These are phyloP conservation scores for Chrysolina americana DNA, from an alignment of 2,888 invertebrate genomes.

Conservation along the genomic window DNA sequence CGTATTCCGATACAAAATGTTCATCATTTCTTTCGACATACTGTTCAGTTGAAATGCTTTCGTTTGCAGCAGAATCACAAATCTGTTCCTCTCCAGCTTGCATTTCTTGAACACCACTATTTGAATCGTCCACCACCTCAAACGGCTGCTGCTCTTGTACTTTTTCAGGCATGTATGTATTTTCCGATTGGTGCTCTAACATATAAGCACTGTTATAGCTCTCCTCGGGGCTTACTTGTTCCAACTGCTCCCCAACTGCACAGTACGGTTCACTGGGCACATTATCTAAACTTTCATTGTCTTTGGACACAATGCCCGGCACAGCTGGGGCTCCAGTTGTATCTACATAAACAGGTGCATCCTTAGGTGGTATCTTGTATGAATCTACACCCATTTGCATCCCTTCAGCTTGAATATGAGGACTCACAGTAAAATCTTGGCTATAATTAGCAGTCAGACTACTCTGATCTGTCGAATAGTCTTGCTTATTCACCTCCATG, in stretches of 20 bases:
- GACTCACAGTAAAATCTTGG: constrained; percentile 16
- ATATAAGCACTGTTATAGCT: not conserved
- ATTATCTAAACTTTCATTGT: constrained; percentile 22
- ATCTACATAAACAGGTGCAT: not conserved
- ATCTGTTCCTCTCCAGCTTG: not conserved
- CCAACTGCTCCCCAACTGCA: not conserved
- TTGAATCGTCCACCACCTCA: not conserved
- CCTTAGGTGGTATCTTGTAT: not conserved
- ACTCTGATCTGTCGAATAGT: not conserved
- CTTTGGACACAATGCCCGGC: not conserved
- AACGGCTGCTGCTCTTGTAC: not conserved
- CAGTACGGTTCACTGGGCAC: constrained; percentile 9
- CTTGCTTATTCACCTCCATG: constrained; percentile 1
- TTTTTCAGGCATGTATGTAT: not conserved
- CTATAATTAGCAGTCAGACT: constrained; percentile 9
- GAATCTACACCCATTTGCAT: constrained; percentile 12
- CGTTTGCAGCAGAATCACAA: not conserved
- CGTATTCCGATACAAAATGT: constrained; percentile 31
- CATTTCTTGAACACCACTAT: not conserved
- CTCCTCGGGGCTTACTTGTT: not conserved
- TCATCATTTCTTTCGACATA: constrained; percentile 19
- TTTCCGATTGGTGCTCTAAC: constrained; percentile 2
- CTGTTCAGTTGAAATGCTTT: constrained; percentile 6
- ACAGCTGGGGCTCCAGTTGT: not conserved
- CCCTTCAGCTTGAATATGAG: constrained; percentile 14